Evolutionary conservation across 2,888 invertebrate species (phyloP).

Genomic region (Tipula lateralis): DNA sequence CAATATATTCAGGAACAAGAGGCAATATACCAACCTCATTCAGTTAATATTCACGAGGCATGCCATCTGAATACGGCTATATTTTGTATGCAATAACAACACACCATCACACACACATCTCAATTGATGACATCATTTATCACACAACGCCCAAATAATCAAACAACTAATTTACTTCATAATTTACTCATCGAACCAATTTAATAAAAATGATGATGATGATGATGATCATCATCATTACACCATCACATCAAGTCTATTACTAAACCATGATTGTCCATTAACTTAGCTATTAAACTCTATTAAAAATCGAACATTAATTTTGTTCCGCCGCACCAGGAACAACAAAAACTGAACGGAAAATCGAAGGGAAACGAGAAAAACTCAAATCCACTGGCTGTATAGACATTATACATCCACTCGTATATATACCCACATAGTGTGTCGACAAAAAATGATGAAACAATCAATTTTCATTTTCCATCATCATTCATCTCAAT

Average conservation of each 20-base stretch:
- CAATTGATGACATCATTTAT: background rate
- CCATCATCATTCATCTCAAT: constrained; percentile 15
- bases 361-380: background rate
- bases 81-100: too few species aligned
- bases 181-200: background rate
- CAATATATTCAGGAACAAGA: too few species aligned
- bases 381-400: background rate
- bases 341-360: background rate
- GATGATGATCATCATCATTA: background rate
- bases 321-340: background rate
- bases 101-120: background rate
- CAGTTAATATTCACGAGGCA: too few species aligned
- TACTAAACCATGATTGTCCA: background rate
- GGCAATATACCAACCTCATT: too few species aligned
- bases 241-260: background rate
- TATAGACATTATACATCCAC: too few species aligned
- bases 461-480: constrained; percentile 19
- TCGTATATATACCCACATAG: background rate
- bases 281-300: constrained; percentile 13
- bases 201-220: background rate
- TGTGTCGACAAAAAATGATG: constrained; percentile 15
- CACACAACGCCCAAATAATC: background rate
- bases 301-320: constrained; percentile 24
- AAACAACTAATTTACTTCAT: background rate
- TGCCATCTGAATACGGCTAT: too few species aligned